These are phyloP conservation scores for Montipora cactus DNA, from an alignment of 64 coral and sea anemone genomes.

Conservation along the genomic window DNA sequence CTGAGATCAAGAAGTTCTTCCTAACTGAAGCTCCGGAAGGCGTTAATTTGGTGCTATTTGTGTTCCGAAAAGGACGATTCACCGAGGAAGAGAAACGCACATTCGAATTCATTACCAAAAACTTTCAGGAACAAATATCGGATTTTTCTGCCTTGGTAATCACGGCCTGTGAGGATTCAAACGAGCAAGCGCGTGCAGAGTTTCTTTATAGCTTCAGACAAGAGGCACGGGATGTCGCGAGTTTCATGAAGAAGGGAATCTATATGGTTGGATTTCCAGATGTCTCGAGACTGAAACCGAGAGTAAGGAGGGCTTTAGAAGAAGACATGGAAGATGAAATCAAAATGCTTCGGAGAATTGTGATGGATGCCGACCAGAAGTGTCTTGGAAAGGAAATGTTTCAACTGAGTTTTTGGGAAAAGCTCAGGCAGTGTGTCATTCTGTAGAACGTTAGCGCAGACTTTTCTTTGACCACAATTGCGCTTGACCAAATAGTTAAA, in stretches of 20 bases:
- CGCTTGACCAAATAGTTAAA: no score
- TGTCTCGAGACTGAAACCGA: neutral
- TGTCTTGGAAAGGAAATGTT: conserved; percentile 1
- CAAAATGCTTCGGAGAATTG: neutral
- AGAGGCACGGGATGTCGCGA: neutral
- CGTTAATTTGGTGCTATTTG: conserved; percentile 28
- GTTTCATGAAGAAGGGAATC: conserved; percentile 46
- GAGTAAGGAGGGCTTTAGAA: neutral
- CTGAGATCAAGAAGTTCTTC: neutral
- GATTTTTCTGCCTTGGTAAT: neutral
- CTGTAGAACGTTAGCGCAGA: neutral
- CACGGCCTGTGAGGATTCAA: neutral
- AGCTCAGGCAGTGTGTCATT: neutral
- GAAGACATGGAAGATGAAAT: neutral
- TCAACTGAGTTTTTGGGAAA: neutral
- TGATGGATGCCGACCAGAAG: neutral
- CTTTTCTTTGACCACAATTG: no score
- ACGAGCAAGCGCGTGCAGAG: neutral
- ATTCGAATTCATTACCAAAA: neutral
- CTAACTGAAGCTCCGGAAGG: neutral
- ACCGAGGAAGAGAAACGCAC: conserved; percentile 14
- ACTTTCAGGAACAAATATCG: neutral
- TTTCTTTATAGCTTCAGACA: neutral
- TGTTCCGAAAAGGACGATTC: conserved; percentile 13
- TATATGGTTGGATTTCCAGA: conserved; percentile 28